Evolutionary conservation across 2,888 invertebrate species (phyloP), one percentile per base, ranked within the genome.

Genomic region (Hirudinaria manillensis): DNA sequence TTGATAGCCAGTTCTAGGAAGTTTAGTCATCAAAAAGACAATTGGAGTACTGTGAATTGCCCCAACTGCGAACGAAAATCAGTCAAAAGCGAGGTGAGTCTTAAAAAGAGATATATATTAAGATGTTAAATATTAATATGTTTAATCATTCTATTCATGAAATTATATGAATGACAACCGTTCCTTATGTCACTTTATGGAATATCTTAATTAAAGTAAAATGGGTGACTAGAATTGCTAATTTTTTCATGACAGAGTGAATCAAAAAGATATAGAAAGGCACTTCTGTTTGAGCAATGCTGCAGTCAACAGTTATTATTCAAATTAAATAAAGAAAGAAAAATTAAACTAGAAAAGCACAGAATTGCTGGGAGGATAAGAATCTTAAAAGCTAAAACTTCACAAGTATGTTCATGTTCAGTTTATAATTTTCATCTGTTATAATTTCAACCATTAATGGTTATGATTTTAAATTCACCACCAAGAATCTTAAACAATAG

Each of bases 1-100:
- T 27, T 61, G 24, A 7, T 61, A 27, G 61, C 61, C 61, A 61
- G 61, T 61, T 61, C 61, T 61, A 24, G 61, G n/a, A 61, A 61
- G 21, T 61, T 61, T 29, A 24, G 29, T 10, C 61, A 61, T 19
- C 61, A 61, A 61, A 61, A 61, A 61, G 61, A 61, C 24, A 61
- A 61, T 61, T 61, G 13, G 61, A 27, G 21, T 61, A 27, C 56
- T 24, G 3, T 29, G 24, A 29, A 27, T 27, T 61, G 24, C 21
- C 24, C 61, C 3, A 24, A 7, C 7, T 61, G 61, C 29, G 45
- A 45, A 16, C 45, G 45, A 45, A 45, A 45, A 45, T 45, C 45
- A 45, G 16, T 45, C 10, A 45, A 45, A 45, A 45, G 13, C 45
- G 45, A 45, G 45, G 61, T 61, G 24, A 61, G 61, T 24, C 7